phyloP scores from a whole-genome alignment of 2,888 invertebrate species.

The Phengaris arion region DNA sequence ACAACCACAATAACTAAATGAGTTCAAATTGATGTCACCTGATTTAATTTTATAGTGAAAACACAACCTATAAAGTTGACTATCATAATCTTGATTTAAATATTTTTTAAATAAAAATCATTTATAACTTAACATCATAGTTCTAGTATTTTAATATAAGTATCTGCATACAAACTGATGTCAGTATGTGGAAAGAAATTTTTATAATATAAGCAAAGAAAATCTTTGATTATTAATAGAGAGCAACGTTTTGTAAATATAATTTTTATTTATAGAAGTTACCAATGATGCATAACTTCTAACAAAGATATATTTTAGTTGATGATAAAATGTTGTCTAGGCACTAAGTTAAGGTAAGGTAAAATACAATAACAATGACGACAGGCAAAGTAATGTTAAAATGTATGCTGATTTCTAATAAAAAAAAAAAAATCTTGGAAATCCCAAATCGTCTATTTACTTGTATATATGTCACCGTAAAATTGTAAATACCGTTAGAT shows the following conservation, averaged over 20 bases:
- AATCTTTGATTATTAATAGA: neutral
- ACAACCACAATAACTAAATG: neutral
- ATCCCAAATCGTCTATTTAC: neutral
- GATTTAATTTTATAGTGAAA: neutral
- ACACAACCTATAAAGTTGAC: slow-evolving; percentile 9
- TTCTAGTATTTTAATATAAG: neutral
- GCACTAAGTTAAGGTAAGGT: neutral
- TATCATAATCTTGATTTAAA: neutral
- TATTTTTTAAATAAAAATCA: neutral
- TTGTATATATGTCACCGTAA: too few species aligned
- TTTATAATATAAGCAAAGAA: neutral
- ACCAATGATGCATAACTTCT: neutral
- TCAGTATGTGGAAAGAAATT: neutral
- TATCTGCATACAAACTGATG: neutral
- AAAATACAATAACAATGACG: neutral
- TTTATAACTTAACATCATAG: neutral
- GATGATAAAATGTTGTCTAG: slow-evolving; percentile 16
- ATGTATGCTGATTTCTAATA: neutral
- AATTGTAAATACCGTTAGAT: too few species aligned
- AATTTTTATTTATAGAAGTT: slow-evolving; percentile 9
- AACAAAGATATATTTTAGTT: neutral
- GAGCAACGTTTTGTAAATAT: slow-evolving; percentile 14
- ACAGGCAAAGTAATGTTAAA: slow-evolving; percentile 1
- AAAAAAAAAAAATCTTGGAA: neutral
- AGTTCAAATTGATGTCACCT: neutral